phyloP scores from a whole-genome alignment of 1,140 invertebrate genomes.

The Cydia fagiglandana region DNA sequence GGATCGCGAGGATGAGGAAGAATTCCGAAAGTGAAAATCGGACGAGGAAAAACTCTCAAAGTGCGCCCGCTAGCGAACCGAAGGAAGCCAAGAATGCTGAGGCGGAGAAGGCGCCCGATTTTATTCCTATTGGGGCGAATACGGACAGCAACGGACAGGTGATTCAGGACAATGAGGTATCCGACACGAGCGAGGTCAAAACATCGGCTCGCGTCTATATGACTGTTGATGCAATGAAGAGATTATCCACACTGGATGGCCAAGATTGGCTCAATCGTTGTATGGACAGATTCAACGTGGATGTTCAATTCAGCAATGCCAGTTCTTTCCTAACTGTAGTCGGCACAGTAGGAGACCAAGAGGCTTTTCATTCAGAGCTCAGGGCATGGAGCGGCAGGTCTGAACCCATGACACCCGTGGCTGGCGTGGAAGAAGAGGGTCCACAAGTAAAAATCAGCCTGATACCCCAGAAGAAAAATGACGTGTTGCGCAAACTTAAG shows the following conservation, averaged over 20 bases:
- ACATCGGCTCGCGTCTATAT: conserved; percentile 74
- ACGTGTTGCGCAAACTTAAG: conserved; percentile 54
- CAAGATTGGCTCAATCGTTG: conserved; percentile 60
- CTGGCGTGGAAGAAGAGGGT: conserved; percentile 39
- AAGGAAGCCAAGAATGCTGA: conserved; percentile 20
- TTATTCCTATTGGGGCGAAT: conserved; percentile 49
- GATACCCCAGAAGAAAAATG: conserved; percentile 65
- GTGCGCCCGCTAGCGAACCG: not conserved
- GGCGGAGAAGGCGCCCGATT: conserved; percentile 53
- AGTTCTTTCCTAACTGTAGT: conserved; percentile 74
- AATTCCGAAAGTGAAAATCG: conserved; percentile 37
- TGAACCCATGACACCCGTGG: conserved; percentile 42
- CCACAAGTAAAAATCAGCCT: conserved; percentile 51
- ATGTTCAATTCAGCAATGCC: conserved; percentile 61
- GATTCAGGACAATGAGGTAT: conserved; percentile 73
- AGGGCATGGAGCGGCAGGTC: conserved; percentile 54
- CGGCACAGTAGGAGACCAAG: conserved; percentile 73
- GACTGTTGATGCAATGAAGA: conserved; percentile 67
- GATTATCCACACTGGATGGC: conserved; percentile 72
- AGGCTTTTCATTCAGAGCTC: conserved; percentile 73
- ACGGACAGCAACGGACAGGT: conserved; percentile 67
- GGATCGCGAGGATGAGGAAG: conserved; percentile 30
- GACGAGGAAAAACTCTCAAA: not conserved
- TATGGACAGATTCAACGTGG: conserved; percentile 67
- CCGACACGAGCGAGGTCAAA: conserved; percentile 65